phyloP scores from a whole-genome alignment of 2,113 vertebrate genomes.

The Lepus timidus region DNA sequence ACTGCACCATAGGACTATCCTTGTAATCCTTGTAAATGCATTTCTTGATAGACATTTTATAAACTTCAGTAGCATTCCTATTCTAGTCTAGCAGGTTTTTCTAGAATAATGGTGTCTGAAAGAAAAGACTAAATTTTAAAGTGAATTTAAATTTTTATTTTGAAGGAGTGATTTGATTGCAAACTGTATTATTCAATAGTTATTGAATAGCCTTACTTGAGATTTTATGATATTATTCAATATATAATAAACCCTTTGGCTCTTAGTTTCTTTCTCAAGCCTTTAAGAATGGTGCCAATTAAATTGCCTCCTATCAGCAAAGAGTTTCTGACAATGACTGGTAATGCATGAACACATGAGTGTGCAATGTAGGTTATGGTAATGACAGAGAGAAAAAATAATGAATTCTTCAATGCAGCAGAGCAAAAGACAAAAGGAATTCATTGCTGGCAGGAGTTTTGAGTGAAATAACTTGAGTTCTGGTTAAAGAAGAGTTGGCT shows the following conservation, averaged over 20 bases:
- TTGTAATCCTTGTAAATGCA: too few species aligned
- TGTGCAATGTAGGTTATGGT: too few species aligned
- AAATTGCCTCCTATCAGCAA: background rate
- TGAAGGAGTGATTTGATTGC: background rate
- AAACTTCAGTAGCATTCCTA: background rate
- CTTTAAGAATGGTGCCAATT: background rate
- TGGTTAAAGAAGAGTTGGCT: background rate
- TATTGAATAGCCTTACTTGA: background rate
- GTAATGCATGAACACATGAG: background rate
- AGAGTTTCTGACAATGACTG: background rate
- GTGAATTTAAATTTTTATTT: background rate
- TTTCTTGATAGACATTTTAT: background rate
- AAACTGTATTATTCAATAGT: background rate
- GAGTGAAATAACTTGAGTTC: background rate
- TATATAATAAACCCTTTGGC: background rate
- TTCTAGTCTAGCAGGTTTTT: background rate
- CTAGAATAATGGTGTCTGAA: slow-evolving; percentile 1
- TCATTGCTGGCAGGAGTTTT: background rate
- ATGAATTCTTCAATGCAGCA: background rate
- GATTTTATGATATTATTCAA: background rate
- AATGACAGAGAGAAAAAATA: background rate
- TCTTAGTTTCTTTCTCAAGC: background rate
- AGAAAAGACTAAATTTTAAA: background rate
- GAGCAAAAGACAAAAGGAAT: background rate
- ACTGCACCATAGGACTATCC: too few species aligned